Evolutionary conservation across 2,888 invertebrate species (phyloP), one percentile per base, ranked within the genome.

Genomic region (Pomacea canaliculata): DNA sequence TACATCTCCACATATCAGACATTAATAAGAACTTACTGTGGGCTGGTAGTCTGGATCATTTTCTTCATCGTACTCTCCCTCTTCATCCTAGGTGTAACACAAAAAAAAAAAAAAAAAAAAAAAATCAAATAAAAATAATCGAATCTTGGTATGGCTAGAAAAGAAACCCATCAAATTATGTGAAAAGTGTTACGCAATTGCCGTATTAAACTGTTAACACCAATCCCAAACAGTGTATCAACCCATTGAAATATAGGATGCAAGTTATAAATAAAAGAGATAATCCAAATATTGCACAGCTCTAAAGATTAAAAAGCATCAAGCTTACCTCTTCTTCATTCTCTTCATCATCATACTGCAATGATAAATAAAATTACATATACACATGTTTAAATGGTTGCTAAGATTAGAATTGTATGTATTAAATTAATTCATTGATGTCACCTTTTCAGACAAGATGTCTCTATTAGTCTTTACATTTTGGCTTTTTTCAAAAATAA

Each of bases 51-150:
- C 89, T 56, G 86, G 83, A 73, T 89, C 89, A 72, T 82, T 85
- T 74, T 88, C 88, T 79, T 88, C 88, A 80, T 88, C 87, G 82
- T 86, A 87, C 23, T 89, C 88, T 46, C 83, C 88, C 70, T 83
- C 84, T 71, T 83, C 84, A 79, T 83, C 84, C 82, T 83, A 79
- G 16, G 18, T 1, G 60, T 60, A n/a, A n/a, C n/a, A n/a, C 5
- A 60, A 60, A 16, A 60, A 19, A 19, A 60, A 60, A 19, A 60
- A 60, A 60, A 16, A 60, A n/a, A 4, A 1, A 4, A 1, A n/a
- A 3, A 60, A 60, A 16, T 60, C 60, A 19, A 5, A 5, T 19
- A n/a, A n/a, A n/a, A n/a, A n/a, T n/a, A n/a, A n/a, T n/a, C n/a
- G n/a, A n/a, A n/a, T n/a, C n/a, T n/a, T n/a, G n/a, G n/a, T n/a